These are phyloP conservation scores for Phylloscopus trochiloides DNA, from an alignment of 2,113 vertebrate species.

Conservation along the genomic window DNA sequence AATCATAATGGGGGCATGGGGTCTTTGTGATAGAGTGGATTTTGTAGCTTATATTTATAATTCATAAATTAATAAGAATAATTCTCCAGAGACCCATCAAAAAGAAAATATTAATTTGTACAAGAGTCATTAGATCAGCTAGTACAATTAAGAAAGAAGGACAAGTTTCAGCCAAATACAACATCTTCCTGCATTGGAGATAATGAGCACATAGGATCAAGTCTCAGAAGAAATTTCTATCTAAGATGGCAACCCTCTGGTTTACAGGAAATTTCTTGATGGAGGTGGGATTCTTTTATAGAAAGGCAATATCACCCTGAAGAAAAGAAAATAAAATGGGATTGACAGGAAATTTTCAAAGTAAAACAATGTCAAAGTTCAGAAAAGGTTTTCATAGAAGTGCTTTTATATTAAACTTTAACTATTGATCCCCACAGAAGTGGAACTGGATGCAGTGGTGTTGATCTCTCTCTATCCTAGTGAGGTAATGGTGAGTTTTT, in stretches of 20 bases:
- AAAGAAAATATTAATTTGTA: neutral
- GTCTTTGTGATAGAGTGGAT: neutral
- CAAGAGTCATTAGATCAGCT: neutral
- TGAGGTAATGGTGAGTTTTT: neutral
- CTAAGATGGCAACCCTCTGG: neutral
- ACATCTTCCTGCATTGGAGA: neutral
- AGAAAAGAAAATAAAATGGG: neutral
- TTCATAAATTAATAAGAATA: neutral
- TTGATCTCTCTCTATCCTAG: neutral
- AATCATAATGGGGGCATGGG: no score
- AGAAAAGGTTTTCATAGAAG: neutral
- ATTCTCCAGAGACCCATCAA: neutral
- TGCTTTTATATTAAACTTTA: neutral
- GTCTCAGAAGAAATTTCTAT: neutral
- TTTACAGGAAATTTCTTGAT: neutral
- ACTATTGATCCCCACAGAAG: neutral
- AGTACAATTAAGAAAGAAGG: neutral
- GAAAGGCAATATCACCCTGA: neutral
- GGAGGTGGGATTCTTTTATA: neutral
- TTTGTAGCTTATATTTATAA: neutral
- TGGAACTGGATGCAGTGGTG: neutral
- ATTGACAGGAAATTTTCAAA: neutral
- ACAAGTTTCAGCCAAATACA: neutral
- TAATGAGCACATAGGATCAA: neutral
- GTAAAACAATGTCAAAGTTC: neutral